Percentiles rank a stretch among this genome's conserved stretches.
phyloP scores from a whole-genome alignment of 2,888 invertebrate species.

The Eilema griseolum region DNA sequence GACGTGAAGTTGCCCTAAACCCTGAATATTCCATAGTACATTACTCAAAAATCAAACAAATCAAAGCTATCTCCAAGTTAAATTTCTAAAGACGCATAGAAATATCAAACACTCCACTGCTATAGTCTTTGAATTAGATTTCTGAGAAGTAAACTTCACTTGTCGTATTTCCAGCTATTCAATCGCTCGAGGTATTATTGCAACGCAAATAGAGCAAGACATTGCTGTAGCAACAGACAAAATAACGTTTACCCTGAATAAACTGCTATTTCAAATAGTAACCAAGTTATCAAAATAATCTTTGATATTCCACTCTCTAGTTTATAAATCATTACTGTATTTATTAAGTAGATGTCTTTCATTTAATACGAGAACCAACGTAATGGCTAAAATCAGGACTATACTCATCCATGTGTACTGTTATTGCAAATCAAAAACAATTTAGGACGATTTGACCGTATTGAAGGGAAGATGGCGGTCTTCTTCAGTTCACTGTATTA shows the following conservation, averaged over 20 bases:
- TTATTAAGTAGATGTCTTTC: neutral
- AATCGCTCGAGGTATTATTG: constrained; percentile 3
- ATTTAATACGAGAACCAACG: neutral
- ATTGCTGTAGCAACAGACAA: neutral
- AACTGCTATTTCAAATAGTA: neutral
- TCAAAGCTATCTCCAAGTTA: neutral
- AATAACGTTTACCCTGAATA: neutral
- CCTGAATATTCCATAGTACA: too few species aligned
- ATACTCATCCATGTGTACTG: too few species aligned
- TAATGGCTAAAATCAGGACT: too few species aligned
- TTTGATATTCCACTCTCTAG: neutral
- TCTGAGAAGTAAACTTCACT: neutral
- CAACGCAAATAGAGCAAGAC: neutral
- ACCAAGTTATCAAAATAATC: neutral
- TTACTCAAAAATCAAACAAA: neutral
- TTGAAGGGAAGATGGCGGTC: too few species aligned
- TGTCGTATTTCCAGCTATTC: neutral
- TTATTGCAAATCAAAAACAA: too few species aligned
- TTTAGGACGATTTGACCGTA: too few species aligned
- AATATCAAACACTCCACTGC: neutral
- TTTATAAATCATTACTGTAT: neutral
- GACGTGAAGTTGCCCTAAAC: too few species aligned
- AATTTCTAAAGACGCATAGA: neutral
- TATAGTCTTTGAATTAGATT: neutral
- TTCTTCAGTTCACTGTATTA: too few species aligned